These are phyloP conservation scores for Deroptyus accipitrinus DNA, from an alignment of 2,113 vertebrate genomes.

Conservation along the genomic window DNA sequence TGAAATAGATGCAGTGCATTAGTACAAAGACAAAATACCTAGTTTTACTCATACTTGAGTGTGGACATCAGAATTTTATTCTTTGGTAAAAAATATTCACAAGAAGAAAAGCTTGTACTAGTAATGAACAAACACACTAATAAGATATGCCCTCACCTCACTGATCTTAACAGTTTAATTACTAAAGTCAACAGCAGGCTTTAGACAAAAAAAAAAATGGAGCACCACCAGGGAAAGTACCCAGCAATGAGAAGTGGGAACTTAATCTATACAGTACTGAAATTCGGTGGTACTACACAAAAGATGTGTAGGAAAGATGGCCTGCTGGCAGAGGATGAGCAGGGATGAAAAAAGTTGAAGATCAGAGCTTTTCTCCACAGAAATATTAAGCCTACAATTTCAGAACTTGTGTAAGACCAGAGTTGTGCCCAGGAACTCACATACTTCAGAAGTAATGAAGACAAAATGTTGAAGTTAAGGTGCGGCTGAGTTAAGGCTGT, in stretches of 20 bases:
- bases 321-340: not conserved
- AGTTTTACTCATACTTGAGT: not conserved
- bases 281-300: not conserved
- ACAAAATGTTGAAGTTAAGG: not conserved
- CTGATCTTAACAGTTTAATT: not conserved
- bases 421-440: not conserved
- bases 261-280: not conserved
- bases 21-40: not conserved
- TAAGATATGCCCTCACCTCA: not conserved
- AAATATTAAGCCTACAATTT: not conserved
- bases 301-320: not conserved
- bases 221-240: not conserved
- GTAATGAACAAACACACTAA: not conserved
- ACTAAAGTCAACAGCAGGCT: not conserved
- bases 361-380: not conserved
- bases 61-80: not conserved
- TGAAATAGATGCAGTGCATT: not conserved
- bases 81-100: not conserved
- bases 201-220: not conserved
- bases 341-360: not conserved
- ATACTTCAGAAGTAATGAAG: slow-evolving; percentile 6
- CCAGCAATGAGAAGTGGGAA: not conserved
- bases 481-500: not conserved
- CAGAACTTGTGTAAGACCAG: not conserved
- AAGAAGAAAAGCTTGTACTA: not conserved